These are phyloP conservation scores for Danio kyathit DNA, from an alignment of 2,797 vertebrate species.

Conservation along the genomic window DNA sequence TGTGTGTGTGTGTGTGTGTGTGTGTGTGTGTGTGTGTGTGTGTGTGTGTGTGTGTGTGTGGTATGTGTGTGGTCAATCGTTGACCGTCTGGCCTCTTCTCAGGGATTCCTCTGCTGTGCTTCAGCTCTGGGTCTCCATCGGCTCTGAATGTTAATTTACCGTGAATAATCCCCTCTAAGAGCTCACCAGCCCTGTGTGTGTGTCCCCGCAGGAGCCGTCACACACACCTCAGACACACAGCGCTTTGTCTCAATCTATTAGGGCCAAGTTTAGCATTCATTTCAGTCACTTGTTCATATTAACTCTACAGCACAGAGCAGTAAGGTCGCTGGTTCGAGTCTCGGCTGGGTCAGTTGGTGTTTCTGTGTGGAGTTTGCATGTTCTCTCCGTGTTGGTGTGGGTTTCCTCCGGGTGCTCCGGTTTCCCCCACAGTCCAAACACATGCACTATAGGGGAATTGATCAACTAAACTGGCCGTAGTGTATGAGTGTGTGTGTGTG, in stretches of 20 bases:
- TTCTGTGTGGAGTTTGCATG: too few species aligned
- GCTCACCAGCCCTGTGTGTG: not conserved
- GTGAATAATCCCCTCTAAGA: slow-evolving; percentile 61
- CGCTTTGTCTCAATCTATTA: not conserved
- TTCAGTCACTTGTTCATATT: not conserved
- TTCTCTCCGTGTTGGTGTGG: too few species aligned
- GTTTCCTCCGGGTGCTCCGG: too few species aligned
- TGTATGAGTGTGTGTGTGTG: too few species aligned
- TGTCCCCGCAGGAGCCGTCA: not conserved
- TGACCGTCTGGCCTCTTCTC: not conserved
- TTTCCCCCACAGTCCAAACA: too few species aligned
- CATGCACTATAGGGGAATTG: too few species aligned
- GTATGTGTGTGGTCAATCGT: not conserved
- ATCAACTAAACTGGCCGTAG: too few species aligned
- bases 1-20: too few species aligned
- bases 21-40: too few species aligned
- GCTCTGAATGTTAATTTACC: slow-evolving; percentile 72
- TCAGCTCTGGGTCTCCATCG: not conserved
- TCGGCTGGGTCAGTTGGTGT: too few species aligned
- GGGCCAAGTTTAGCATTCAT: not conserved
- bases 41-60: too few species aligned
- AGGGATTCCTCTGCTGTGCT: not conserved
- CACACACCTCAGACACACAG: not conserved
- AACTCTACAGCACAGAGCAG: not conserved
- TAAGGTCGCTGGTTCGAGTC: too few species aligned